Evolutionary conservation across 2,888 invertebrate genomes (phyloP), one percentile per base, ranked within the genome.

Genomic region (Cyclophora albipunctata): DNA sequence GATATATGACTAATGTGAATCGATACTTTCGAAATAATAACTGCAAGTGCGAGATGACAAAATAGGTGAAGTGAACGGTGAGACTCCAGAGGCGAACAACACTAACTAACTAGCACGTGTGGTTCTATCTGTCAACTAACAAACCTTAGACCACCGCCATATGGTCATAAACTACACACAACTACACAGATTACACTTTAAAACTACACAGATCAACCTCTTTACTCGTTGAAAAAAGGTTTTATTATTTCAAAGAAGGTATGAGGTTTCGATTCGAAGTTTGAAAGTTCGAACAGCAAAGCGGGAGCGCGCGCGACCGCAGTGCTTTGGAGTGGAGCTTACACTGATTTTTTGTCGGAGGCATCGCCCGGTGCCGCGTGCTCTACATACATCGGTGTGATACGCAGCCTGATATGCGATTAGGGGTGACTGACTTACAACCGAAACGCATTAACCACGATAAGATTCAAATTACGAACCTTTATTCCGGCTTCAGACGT

Each of bases 331-430:
- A 76, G 80, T 81, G 66, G 76, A 84, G 79, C 84, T 84, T 85
- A 87, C 84, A 88, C 87, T 88, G 87, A 86, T 86, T 88, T 86
- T 87, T 86, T 83, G 84, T 81, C 58, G 82, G 73, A 87, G 87
- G 85, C 87, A 87, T 86, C 82, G 84, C 76, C 73, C 78, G 74
- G 60, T 65, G 70, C 71, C 68, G 76, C 75, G 66, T 86, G 87
- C 86, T 87, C 87, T 73, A 88, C 84, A 87, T 87, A 84, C 80
- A 79, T 73, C 84, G 82, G 86, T 85, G 85, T 78, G 77, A 77
- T 77, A 79, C 79, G 73, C 75, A 70, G 69, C 69, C 72, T 71
- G 60, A 67, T 66, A 72, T 66, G 63, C 66, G 60, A 67, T 65
- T 74, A 75, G 73, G 73, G 73, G 54, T 72, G 65, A 57, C 59